Evolutionary conservation across 2,113 vertebrate genomes (phyloP).

Genomic region (Ariopsis seemanni): DNA sequence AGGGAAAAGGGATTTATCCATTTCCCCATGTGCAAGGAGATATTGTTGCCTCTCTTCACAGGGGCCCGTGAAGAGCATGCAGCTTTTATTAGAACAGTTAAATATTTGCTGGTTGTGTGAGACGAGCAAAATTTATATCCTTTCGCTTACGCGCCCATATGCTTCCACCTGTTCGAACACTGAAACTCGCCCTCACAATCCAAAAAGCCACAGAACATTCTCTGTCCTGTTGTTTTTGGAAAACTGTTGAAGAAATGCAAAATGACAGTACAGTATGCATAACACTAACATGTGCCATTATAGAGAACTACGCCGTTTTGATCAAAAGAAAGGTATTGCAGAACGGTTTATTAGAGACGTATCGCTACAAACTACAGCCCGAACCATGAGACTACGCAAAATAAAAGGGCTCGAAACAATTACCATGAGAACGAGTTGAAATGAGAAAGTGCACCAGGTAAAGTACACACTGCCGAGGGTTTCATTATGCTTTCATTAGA

Average conservation of each 20-base stretch:
- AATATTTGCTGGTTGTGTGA: constrained; percentile 87
- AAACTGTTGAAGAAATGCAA: not conserved
- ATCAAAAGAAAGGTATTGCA: not conserved
- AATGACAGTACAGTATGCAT: constrained; percentile 9
- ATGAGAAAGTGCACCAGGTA: constrained; percentile 20
- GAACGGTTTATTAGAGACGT: constrained; percentile 14
- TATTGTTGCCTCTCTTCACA: constrained; percentile 78
- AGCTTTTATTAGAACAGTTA: constrained; percentile 91
- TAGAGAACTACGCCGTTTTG: not conserved
- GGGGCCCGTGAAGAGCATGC: constrained; percentile 81
- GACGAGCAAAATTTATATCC: constrained; percentile 83
- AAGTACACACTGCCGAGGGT: not conserved
- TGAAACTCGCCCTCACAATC: not conserved
- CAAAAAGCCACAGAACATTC: not conserved
- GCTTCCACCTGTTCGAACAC: constrained; percentile 8
- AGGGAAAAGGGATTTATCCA: constrained; percentile 59
- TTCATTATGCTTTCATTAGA: not conserved
- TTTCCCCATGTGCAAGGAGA: constrained; percentile 78
- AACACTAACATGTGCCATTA: not conserved
- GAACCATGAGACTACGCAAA: not conserved
- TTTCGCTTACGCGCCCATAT: not conserved
- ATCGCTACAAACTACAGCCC: not conserved
- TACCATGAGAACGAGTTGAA: not conserved
- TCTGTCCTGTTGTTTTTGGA: not conserved
- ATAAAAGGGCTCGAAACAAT: not conserved